phyloP scores from a whole-genome alignment of 2,113 vertebrate genomes.

The Sebastes fasciatus region DNA sequence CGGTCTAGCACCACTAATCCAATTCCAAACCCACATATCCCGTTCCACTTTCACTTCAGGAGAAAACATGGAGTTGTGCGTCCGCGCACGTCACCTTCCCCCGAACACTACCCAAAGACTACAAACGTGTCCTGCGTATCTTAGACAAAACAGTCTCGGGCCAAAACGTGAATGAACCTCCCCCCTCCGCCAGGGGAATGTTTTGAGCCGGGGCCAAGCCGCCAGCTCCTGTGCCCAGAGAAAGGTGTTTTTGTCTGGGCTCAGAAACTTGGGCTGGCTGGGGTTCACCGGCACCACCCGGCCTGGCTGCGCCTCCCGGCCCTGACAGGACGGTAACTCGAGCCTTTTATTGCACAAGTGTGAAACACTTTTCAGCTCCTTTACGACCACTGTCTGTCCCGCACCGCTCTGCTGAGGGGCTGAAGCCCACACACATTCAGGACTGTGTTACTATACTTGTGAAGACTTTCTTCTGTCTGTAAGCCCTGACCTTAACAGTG shows the following conservation, averaged over 20 bases:
- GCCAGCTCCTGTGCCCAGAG: slow-evolving; percentile 73
- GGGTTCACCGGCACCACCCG: slow-evolving; percentile 56
- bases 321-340: slow-evolving; percentile 77
- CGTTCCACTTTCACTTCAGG: slow-evolving; percentile 52
- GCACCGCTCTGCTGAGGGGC: slow-evolving; percentile 66
- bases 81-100: slow-evolving; percentile 64
- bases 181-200: slow-evolving; percentile 67
- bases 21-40: slow-evolving; percentile 46
- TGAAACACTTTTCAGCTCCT: slow-evolving; percentile 80
- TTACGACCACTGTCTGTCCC: slow-evolving; percentile 75
- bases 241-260: slow-evolving; percentile 86
- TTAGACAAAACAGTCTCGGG: slow-evolving; percentile 83
- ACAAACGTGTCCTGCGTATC: slow-evolving; percentile 76
- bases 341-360: slow-evolving; percentile 82
- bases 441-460: background rate
- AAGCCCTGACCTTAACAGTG: background rate
- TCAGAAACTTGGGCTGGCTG: slow-evolving; percentile 62
- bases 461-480: slow-evolving; percentile 13
- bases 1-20: slow-evolving; percentile 60
- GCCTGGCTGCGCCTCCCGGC: slow-evolving; percentile 52
- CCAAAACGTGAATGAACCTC: slow-evolving; percentile 74
- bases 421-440: slow-evolving; percentile 69
- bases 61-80: slow-evolving; percentile 24
- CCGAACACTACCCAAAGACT: slow-evolving; percentile 80
- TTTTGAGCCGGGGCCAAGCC: slow-evolving; percentile 79